These are phyloP conservation scores for Tyria jacobaeae DNA, from an alignment of 2,888 invertebrate genomes.

Conservation along the genomic window DNA sequence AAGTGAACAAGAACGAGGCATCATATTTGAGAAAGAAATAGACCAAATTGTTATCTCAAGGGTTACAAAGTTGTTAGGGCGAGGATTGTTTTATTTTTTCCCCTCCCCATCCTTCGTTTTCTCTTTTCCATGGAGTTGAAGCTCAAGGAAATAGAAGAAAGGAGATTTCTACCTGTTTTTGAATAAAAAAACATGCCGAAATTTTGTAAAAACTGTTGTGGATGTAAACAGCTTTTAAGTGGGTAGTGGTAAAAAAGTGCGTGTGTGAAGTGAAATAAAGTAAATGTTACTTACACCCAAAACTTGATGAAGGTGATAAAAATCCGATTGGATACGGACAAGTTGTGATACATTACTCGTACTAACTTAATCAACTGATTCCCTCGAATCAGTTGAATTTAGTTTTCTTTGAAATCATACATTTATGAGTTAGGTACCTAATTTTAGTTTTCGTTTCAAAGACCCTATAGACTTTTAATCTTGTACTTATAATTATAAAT, in stretches of 20 bases:
- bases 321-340: background rate
- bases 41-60: background rate
- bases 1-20: background rate
- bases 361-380: background rate
- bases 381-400: slow-evolving; percentile 1
- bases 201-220: background rate
- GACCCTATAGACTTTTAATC: background rate
- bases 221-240: background rate
- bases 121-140: too few relatives aligned
- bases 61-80: too few relatives aligned
- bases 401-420: background rate
- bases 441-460: background rate
- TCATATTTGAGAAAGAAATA: background rate
- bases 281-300: background rate
- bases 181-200: background rate
- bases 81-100: too few relatives aligned
- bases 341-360: background rate
- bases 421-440: background rate
- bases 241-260: too few relatives aligned
- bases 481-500: background rate
- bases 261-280: background rate
- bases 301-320: background rate
- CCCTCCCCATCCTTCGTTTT: too few relatives aligned
- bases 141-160: background rate
- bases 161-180: background rate